Percentiles rank a stretch among this genome's conserved stretches.
Evolutionary conservation across 2,113 vertebrate species (phyloP).

Genomic region (Gallinago undulata): DNA sequence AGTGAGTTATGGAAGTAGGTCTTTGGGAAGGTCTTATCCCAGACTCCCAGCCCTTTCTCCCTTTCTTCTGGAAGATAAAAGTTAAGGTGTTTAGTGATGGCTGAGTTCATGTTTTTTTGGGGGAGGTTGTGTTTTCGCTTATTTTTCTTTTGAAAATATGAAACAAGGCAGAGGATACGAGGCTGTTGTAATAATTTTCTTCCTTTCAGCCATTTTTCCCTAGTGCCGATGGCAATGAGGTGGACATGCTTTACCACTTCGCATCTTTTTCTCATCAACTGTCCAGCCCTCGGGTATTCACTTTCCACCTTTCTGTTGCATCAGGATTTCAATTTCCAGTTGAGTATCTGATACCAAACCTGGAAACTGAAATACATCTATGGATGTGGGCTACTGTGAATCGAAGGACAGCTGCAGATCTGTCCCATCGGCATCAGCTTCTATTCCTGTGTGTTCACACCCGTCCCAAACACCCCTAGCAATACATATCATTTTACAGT

Average conservation of each 20-base stretch:
- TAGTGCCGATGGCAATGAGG: background rate
- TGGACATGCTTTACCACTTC: background rate
- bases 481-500: background rate
- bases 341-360: background rate
- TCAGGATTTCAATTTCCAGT: constrained; percentile 38
- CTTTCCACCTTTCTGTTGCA: background rate
- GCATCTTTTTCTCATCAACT: background rate
- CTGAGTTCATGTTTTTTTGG: background rate
- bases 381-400: background rate
- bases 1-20: background rate
- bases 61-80: background rate
- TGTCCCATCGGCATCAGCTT: background rate
- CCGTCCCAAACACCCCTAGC: background rate
- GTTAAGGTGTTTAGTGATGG: background rate
- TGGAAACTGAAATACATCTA: background rate
- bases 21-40: background rate
- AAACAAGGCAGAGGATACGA: background rate
- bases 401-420: background rate
- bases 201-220: background rate
- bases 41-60: background rate
- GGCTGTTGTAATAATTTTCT: background rate
- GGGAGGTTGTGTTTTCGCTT: background rate
- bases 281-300: background rate
- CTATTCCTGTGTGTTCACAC: background rate
- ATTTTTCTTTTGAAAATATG: background rate